Conservation (phyloP, 2,113 vertebrate species). For the Calidris pugnax region DNA sequence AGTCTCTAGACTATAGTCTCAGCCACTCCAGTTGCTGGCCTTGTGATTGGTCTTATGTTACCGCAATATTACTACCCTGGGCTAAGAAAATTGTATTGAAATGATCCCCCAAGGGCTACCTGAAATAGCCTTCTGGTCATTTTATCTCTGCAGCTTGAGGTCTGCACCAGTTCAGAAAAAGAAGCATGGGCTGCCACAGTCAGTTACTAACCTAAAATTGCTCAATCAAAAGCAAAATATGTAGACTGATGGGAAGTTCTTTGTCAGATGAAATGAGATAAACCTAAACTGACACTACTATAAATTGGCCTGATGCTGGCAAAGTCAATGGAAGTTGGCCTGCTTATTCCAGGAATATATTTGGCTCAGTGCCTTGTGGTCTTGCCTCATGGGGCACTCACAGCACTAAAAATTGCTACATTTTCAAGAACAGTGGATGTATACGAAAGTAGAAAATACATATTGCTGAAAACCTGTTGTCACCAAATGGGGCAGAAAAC, state of each 20-base stretch:
- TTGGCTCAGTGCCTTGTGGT: not conserved
- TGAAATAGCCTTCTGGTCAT: not conserved
- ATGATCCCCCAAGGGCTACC: not conserved
- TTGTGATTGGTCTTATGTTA: not conserved
- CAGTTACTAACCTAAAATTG: not conserved
- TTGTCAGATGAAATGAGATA: not conserved
- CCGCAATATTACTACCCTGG: not conserved
- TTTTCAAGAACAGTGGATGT: not conserved
- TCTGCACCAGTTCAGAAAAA: not conserved
- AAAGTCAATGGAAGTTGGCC: not conserved
- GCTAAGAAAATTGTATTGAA: not conserved
- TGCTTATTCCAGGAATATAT: not conserved
- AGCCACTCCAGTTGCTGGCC: not conserved
- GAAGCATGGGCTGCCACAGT: not conserved
- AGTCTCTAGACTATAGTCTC: not conserved
- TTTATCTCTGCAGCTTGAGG: not conserved
- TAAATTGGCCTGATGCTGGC: not conserved
- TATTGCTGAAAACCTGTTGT: not conserved
- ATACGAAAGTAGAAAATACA: not conserved
- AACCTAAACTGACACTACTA: not conserved
- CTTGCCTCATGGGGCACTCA: not conserved
- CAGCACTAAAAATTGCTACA: not conserved
- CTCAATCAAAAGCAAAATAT: not conserved
- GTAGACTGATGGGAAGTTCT: not conserved
- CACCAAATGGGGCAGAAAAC: not conserved